These are phyloP conservation scores for Yponomeuta sedellus DNA, from an alignment of 2,888 invertebrate species.

Conservation along the genomic window DNA sequence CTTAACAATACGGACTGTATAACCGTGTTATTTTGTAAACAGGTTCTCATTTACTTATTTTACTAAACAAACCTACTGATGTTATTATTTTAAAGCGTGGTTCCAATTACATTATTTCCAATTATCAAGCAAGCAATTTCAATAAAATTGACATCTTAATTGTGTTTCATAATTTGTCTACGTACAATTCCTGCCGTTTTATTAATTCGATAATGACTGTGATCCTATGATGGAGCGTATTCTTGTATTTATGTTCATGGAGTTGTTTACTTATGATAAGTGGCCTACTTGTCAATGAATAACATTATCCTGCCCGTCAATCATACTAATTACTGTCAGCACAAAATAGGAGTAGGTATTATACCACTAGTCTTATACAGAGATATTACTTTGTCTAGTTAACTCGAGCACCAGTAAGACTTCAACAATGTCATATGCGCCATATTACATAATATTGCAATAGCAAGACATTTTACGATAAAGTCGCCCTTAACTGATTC, in stretches of 20 bases:
- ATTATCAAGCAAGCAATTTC: background rate
- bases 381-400: no score
- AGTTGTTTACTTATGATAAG: background rate
- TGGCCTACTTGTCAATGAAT: constrained; percentile 1
- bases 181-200: background rate
- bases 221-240: background rate
- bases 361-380: no score
- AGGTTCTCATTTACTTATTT: no score
- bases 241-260: background rate
- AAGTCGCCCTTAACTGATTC: no score
- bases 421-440: no score
- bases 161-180: background rate
- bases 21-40: no score
- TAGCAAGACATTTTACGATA: no score
- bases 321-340: background rate
- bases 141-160: background rate
- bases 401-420: no score
- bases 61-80: background rate
- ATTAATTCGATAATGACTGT: background rate
- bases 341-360: no score
- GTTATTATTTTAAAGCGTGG: background rate
- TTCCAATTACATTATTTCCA: background rate
- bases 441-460: no score
- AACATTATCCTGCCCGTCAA: background rate
- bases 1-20: no score